phyloP scores from a whole-genome alignment of 1,140 invertebrate genomes.

The Meloidogyne hapla region DNA sequence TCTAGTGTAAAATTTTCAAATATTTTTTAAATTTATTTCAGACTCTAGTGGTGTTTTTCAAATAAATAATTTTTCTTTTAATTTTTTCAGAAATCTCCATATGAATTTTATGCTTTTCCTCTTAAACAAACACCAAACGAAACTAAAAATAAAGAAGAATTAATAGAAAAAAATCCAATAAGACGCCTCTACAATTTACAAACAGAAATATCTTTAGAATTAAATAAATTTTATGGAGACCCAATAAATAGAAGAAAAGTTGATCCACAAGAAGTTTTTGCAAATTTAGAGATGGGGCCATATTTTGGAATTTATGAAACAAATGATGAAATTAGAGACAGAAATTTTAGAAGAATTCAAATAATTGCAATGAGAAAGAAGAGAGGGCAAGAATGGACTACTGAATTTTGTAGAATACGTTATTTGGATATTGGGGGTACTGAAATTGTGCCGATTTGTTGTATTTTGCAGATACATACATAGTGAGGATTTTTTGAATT shows the following conservation, averaged over 20 bases:
- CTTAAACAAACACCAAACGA: background rate
- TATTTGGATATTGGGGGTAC: conserved; percentile 31
- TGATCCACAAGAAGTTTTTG: conserved; percentile 2
- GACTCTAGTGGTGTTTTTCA: no score
- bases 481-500: background rate
- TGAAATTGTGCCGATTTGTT: conserved; percentile 34
- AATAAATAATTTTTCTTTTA: background rate
- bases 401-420: conserved; percentile 35
- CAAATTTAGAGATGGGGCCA: background rate
- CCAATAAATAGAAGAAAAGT: conserved; percentile 14
- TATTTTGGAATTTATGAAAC: conserved; percentile 32
- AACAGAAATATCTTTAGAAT: conserved; percentile 9
- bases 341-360: conserved; percentile 21
- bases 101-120: conserved; percentile 34
- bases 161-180: conserved; percentile 14
- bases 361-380: conserved; percentile 8
- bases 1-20: no score
- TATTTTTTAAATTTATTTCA: no score
- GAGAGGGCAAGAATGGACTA: conserved; percentile 9
- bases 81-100: conserved; percentile 39
- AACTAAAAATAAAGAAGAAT: background rate
- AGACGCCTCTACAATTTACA: conserved; percentile 22
- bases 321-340: conserved; percentile 6
- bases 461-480: conserved; percentile 28
- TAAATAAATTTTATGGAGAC: conserved; percentile 30